Base-by-base conservation (phyloP, 2,888 invertebrate species). In the Dusona sp. region DNA sequence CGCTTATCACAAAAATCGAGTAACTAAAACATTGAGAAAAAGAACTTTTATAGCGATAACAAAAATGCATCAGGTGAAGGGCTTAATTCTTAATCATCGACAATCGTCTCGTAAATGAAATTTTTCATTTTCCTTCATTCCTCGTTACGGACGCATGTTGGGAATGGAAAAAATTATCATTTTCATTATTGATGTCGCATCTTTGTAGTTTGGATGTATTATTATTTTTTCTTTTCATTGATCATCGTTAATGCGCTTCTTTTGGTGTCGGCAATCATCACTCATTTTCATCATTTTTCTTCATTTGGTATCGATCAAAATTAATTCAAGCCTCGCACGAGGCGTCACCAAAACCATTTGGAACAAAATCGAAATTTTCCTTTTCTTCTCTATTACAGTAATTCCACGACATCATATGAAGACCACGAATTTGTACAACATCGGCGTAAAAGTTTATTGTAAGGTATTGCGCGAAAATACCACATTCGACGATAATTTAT, bases 311-410 rank as follows among this genome's bases (percentile, higher is more conserved):
- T 79, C 65, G 64, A 83, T 79, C 65, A 38, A 75, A 68, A 81
- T 79, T 54, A 72, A 42, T 75, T 11, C 22, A 11, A 68, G 51
- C 42, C 48, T 80, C 61, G 64, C 73, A n/a, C 38, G 83, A 67
- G 65, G 68, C 22, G 73, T 48, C 64, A 54, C 61, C n/a, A 68
- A 87, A 77, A 33, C 42, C 45, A 67, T 36, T 80, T 33, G 45
- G 68, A 45, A 70, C 29, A 64, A 68, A 87, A 79, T 79, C 70
- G 73, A 88, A 77, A 86, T 85, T 61, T 75, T 79, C n/a, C n/a
- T 88, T 82, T 86, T 89, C 38, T 92, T 90, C 89, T 91, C 79
- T 89, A 89, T 93, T 93, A 65, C 93, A 93, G 93, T 93, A 93
- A 93, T 89, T 85, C 87, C 87, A 87, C 88, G 86, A 90, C 88